phyloP scores from a whole-genome alignment of 2,113 vertebrate genomes.

The Spheniscus mendiculus region DNA sequence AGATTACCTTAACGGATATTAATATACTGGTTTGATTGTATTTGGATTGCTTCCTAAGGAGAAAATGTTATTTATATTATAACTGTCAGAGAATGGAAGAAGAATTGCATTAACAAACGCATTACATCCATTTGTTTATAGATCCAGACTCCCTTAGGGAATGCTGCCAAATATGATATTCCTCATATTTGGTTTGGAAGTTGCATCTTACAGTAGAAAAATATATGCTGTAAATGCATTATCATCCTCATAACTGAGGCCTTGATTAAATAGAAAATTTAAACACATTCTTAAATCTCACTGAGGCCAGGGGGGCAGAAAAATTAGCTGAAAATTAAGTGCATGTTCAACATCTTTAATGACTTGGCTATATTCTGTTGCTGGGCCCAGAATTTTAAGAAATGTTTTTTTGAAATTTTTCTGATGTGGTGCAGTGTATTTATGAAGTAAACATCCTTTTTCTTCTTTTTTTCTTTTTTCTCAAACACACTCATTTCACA shows the following conservation, averaged over 20 bases:
- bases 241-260: background rate
- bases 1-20: background rate
- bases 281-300: background rate
- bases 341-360: background rate
- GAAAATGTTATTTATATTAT: constrained; percentile 49
- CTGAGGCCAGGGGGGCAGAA: background rate
- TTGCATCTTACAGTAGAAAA: background rate
- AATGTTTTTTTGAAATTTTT: background rate
- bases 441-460: background rate
- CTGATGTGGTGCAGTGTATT: background rate
- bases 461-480: background rate
- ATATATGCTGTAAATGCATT: background rate
- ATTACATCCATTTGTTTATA: constrained; percentile 47
- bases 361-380: background rate
- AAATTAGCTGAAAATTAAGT: constrained; percentile 14
- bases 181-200: constrained; percentile 3
- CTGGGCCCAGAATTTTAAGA: background rate
- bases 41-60: constrained; percentile 47
- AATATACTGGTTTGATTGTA: constrained; percentile 16
- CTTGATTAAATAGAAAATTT: constrained; percentile 11
- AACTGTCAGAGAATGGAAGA: constrained; percentile 56
- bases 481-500: background rate
- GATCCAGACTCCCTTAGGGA: constrained; percentile 54
- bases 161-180: constrained; percentile 42
- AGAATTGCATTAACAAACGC: constrained; percentile 43